Evolutionary conservation across 2,888 invertebrate genomes (phyloP).

Genomic region (Athalia rosae): DNA sequence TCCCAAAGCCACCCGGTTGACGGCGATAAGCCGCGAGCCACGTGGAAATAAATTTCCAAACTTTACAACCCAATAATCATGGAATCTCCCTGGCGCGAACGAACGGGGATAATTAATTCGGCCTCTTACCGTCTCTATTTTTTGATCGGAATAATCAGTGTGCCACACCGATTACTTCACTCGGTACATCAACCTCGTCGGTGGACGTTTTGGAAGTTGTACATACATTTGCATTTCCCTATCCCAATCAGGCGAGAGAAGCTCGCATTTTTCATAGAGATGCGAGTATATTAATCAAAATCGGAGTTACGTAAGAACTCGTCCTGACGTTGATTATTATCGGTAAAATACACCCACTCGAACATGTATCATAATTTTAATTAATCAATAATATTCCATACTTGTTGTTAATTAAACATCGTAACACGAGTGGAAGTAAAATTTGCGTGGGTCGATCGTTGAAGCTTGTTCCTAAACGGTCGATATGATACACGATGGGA

Average conservation of each 20-base stretch:
- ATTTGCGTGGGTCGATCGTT: not conserved
- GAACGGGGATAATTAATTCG: no score
- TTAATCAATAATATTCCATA: conserved; percentile 4
- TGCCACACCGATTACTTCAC: no score
- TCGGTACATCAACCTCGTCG: no score
- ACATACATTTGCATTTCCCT: no score
- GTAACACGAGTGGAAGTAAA: not conserved
- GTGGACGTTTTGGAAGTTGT: no score
- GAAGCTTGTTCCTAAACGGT: not conserved
- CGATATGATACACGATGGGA: not conserved
- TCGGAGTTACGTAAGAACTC: not conserved
- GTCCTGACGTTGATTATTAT: conserved; percentile 11
- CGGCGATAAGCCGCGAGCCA: conserved; percentile 39
- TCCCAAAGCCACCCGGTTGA: conserved; percentile 16
- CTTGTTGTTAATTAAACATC: not conserved
- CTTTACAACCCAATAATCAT: not conserved
- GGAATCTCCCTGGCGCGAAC: no score
- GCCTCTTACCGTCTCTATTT: no score
- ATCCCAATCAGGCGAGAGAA: conserved; percentile 15
- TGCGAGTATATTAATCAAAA: not conserved
- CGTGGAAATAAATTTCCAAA: conserved; percentile 37
- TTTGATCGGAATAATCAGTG: no score
- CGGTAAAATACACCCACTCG: not conserved
- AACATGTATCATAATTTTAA: not conserved
- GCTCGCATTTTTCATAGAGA: no score